Conservation (phyloP, 2,888 invertebrate species). For the Adineta ricciae region DNA sequence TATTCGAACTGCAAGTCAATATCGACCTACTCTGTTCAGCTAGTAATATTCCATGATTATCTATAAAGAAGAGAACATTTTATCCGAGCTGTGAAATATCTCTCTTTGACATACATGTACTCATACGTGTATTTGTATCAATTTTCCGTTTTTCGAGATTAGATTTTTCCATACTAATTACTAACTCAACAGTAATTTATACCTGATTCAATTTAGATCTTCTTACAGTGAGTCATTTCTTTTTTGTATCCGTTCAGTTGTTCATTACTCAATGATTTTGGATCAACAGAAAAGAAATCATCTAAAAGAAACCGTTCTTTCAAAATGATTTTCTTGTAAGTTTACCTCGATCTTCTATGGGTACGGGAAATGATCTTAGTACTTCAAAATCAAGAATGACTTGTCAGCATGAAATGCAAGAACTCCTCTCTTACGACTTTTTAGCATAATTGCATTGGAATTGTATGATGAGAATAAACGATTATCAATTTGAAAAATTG, state of each 20-base stretch:
- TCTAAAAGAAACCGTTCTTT: background rate
- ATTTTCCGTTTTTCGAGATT: background rate
- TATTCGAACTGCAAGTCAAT: too few species aligned
- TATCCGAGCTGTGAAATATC: too few species aligned
- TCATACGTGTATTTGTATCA: background rate
- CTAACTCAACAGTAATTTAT: background rate
- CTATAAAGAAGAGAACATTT: background rate
- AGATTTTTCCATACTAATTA: background rate
- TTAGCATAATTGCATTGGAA: too few species aligned
- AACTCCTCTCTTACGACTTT: too few species aligned
- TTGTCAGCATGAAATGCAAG: too few species aligned
- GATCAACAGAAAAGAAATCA: slow-evolving; percentile 46
- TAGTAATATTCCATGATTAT: background rate
- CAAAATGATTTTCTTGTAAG: background rate
- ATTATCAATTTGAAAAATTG: too few species aligned
- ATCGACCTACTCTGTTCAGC: background rate
- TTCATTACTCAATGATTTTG: slow-evolving; percentile 84
- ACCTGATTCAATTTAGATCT: background rate
- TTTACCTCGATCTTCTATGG: background rate
- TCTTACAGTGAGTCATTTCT: background rate
- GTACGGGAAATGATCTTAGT: background rate
- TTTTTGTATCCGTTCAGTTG: slow-evolving; percentile 51
- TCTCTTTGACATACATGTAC: background rate
- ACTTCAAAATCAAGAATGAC: too few species aligned
- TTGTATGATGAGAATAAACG: background rate